Percentiles rank a stretch among this genome's conserved stretches.
These are phyloP conservation scores for Drosophila ananassae DNA, from an alignment of 1,140 invertebrate genomes.

Conservation along the genomic window DNA sequence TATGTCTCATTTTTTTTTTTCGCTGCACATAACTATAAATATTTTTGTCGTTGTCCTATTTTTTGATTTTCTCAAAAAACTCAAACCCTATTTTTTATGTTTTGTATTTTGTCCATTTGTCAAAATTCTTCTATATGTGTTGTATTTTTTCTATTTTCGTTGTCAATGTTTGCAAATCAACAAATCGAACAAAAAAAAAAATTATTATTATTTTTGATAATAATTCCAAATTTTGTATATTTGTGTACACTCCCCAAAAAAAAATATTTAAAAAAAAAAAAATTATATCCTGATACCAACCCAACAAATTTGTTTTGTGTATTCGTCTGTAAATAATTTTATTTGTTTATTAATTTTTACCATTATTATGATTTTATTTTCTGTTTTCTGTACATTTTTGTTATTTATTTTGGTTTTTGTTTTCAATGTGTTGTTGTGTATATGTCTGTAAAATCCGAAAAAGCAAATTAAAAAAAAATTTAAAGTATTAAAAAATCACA, in stretches of 20 bases:
- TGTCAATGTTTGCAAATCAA: slow-evolving; percentile 44
- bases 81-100: slow-evolving; percentile 28
- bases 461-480: slow-evolving; percentile 7
- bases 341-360: slow-evolving; percentile 16
- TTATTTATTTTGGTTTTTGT: slow-evolving; percentile 66
- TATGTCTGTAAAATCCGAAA: slow-evolving; percentile 47
- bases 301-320: slow-evolving; percentile 48
- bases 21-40: slow-evolving; percentile 23
- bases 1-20: slow-evolving; percentile 12
- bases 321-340: slow-evolving; percentile 65
- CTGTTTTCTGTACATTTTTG: slow-evolving; percentile 54
- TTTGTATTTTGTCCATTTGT: slow-evolving; percentile 45
- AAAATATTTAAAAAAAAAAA: not conserved
- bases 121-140: slow-evolving; percentile 59
- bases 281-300: slow-evolving; percentile 27
- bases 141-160: slow-evolving; percentile 51
- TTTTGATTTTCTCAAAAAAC: slow-evolving; percentile 27
- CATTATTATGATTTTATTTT: slow-evolving; percentile 46
- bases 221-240: slow-evolving; percentile 18
- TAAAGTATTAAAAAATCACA: slow-evolving; percentile 28
- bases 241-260: not conserved
- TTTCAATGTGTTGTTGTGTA: slow-evolving; percentile 76
- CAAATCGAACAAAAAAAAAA: slow-evolving; percentile 2
- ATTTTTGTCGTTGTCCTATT: slow-evolving; percentile 2
- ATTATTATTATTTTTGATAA: not conserved